Percentiles rank a stretch among this genome's conserved stretches.
Evolutionary conservation across 2,113 vertebrate species (phyloP).

Genomic region (Aptenodytes forsteri): DNA sequence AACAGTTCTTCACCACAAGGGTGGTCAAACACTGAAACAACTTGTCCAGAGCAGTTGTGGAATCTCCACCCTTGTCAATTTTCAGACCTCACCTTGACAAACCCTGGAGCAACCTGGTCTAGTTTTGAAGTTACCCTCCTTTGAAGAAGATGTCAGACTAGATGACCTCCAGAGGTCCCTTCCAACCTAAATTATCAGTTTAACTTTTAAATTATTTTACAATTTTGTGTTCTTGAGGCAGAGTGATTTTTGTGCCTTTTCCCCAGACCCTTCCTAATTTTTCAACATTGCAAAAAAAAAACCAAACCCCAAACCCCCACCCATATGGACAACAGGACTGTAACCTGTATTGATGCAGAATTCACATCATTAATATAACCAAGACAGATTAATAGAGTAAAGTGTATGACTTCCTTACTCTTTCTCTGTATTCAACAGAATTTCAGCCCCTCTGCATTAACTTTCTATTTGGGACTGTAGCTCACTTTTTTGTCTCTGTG

Average conservation of each 20-base stretch:
- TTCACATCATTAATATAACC: not conserved
- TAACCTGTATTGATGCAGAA: not conserved
- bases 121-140: not conserved
- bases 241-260: not conserved
- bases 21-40: not conserved
- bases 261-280: not conserved
- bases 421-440: not conserved
- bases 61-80: not conserved
- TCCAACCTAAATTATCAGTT: not conserved
- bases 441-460: not conserved
- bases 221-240: not conserved
- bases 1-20: not conserved
- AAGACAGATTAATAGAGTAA: not conserved
- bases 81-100: not conserved
- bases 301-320: no score
- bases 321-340: not conserved
- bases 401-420: not conserved
- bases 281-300: not conserved
- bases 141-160: not conserved
- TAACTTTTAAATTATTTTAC: not conserved
- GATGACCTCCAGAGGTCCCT: not conserved
- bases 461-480: not conserved
- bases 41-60: not conserved
- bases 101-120: not conserved
- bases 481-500: not conserved